Evolutionary conservation across 2,888 invertebrate genomes (phyloP).

Genomic region (Sphinx pinastri): DNA sequence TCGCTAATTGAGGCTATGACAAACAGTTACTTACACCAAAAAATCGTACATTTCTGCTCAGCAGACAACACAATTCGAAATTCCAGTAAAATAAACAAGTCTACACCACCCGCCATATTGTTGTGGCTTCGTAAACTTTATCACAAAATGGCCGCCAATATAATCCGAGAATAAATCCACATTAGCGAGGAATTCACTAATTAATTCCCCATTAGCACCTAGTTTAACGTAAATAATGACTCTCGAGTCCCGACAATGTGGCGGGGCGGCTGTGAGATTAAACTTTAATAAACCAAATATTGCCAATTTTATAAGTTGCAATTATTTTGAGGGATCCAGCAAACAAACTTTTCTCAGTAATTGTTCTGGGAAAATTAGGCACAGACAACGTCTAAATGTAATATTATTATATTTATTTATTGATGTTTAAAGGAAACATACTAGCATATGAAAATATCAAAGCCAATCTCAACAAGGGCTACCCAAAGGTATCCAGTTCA

Average conservation of each 20-base stretch:
- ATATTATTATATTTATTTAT: too few species aligned
- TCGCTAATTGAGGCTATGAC: too few species aligned
- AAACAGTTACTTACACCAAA: background rate
- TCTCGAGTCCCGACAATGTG: background rate
- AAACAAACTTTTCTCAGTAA: too few species aligned
- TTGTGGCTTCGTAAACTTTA: conserved; percentile 14
- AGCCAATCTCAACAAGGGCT: background rate
- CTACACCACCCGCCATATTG: background rate
- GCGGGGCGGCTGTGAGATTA: too few species aligned
- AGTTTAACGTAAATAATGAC: conserved; percentile 6
- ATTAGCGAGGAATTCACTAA: conserved; percentile 20
- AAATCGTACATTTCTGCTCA: background rate
- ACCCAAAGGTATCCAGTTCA: background rate
- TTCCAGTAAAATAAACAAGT: conserved; percentile 2
- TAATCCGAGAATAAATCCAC: conserved; percentile 14
- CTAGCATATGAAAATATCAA: too few species aligned
- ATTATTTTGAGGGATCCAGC: too few species aligned
- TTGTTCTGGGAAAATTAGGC: too few species aligned
- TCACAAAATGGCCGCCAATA: conserved; percentile 16
- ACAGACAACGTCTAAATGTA: background rate
- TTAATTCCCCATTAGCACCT: conserved; percentile 22
- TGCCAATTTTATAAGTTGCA: too few species aligned
- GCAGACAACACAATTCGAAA: background rate
- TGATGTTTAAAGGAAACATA: too few species aligned
- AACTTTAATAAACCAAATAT: too few species aligned